A percentile compares a stretch with the other conserved stretches of the same genome.
These are phyloP conservation scores for Lomographa bimaculata DNA, from an alignment of 2,888 invertebrate species.

Conservation along the genomic window DNA sequence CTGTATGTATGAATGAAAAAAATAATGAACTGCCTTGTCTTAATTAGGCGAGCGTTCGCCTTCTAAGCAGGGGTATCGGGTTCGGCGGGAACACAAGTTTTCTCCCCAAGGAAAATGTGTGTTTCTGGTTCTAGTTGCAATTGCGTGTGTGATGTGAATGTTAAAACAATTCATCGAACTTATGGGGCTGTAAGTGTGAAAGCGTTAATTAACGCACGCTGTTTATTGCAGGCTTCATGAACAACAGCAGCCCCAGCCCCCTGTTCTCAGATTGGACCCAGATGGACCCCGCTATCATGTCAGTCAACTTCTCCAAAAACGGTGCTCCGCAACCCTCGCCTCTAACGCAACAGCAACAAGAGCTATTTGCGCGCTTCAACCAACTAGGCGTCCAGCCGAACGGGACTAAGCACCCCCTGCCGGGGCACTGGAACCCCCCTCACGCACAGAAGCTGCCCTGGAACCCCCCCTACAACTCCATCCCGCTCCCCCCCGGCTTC, in stretches of 20 bases:
- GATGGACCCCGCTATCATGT: slow-evolving; percentile 96
- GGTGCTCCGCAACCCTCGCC: slow-evolving; percentile 25
- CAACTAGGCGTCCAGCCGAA: slow-evolving; percentile 43
- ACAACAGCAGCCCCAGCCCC: slow-evolving; percentile 50
- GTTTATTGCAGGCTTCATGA: slow-evolving; percentile 49
- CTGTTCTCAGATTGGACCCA: slow-evolving; percentile 93
- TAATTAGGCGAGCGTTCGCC: no score
- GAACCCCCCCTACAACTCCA: slow-evolving; percentile 46
- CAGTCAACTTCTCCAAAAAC: slow-evolving; percentile 79
- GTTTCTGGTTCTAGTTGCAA: no score
- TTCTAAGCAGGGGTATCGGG: no score
- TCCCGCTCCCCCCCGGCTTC: slow-evolving; percentile 78
- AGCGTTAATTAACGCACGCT: no score
- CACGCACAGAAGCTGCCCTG: slow-evolving; percentile 42
- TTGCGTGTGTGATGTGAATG: no score
- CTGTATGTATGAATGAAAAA: no score
- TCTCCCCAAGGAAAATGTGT: no score
- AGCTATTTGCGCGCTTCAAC: slow-evolving; percentile 72
- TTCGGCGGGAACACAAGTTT: no score
- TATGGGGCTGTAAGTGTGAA: no score
- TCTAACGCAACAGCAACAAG: slow-evolving; percentile 60
- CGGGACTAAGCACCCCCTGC: slow-evolving; percentile 38
- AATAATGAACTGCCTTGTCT: no score
- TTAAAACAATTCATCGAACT: no score
- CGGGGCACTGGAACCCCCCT: slow-evolving; percentile 26